These are phyloP conservation scores for Artibeus lituratus DNA, from an alignment of 2,797 vertebrate species.

Conservation along the genomic window DNA sequence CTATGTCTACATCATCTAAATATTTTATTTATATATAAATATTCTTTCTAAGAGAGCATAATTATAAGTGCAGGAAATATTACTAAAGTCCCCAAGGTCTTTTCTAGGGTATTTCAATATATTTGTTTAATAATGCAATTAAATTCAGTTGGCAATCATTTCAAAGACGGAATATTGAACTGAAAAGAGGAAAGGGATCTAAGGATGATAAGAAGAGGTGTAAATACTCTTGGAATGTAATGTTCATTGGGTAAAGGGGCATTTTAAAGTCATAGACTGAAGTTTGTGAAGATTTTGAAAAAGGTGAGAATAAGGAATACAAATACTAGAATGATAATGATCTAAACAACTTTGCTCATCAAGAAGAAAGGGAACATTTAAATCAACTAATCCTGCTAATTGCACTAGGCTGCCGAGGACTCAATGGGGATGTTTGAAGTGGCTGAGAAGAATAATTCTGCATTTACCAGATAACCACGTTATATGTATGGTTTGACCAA, in stretches of 20 bases:
- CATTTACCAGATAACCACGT: neutral
- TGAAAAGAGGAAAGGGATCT: conserved; percentile 8
- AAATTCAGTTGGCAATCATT: neutral
- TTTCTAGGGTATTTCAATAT: neutral
- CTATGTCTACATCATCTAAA: neutral
- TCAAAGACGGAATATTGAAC: neutral
- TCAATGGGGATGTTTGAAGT: neutral
- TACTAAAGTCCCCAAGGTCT: neutral
- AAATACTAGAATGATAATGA: neutral
- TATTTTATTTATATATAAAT: neutral
- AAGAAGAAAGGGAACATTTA: neutral
- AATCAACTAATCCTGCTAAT: neutral
- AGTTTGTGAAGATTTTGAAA: neutral
- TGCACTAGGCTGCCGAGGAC: neutral
- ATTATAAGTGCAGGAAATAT: neutral
- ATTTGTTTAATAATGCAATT: conserved; percentile 6
- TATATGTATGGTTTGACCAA: neutral
- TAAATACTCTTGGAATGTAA: neutral
- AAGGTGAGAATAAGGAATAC: neutral
- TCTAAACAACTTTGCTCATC: neutral
- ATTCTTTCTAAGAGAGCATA: neutral
- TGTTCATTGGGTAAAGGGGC: neutral
- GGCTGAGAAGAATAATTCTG: neutral
- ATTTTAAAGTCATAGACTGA: neutral
- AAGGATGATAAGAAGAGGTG: neutral